Base-by-base conservation (phyloP, 2,888 invertebrate species). In the Papilio gigon region DNA sequence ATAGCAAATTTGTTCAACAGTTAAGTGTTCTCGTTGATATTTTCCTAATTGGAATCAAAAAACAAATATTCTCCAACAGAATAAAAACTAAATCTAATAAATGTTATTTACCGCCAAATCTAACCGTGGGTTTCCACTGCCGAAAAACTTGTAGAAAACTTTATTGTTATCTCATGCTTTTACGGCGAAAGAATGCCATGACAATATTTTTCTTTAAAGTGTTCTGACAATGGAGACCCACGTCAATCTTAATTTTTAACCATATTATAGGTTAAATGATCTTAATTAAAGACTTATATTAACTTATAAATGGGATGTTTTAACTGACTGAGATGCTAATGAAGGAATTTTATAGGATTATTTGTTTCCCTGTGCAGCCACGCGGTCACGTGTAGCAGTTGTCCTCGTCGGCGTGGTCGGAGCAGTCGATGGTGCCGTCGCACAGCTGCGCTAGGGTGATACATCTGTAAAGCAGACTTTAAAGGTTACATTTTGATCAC, bases 391-490 rank as follows among this genome's bases (percentile, higher is more conserved):
- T 93, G 77, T 88, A 93, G 77, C 94, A 94, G 83, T 93, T 94
- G 70, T 93, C 92, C 75, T 95, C 94, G 72, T 94, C 94, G 2
- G 94, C 94, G 58, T 94, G 94, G 80, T 94, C 94, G 1, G 92
- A 87, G 77, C 94, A 95, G 84, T 94, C 94, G 61, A 88, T 85
- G 73, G 86, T 86, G n/a, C 93, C 92, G 78, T 95, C 94, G 77
- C 94, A 95, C 35, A 94, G 90, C 74, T 94, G 94, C 9, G 93
- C 87, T 20, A 94, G 88, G 0, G 93, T 93, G 74, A 95, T 94
- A 80, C 94, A 95, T 70, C 93, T 88, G 27, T 0, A 70, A 69
- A 22, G 20, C 4, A n/a, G 9, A 12, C n/a, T 30, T 14, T 0
- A 56, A 12, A 20, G 6, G 12, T 37, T 12, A 47, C 3, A 37